Base-by-base conservation (phyloP, 2,797 vertebrate species). In the Argentina silus region DNA sequence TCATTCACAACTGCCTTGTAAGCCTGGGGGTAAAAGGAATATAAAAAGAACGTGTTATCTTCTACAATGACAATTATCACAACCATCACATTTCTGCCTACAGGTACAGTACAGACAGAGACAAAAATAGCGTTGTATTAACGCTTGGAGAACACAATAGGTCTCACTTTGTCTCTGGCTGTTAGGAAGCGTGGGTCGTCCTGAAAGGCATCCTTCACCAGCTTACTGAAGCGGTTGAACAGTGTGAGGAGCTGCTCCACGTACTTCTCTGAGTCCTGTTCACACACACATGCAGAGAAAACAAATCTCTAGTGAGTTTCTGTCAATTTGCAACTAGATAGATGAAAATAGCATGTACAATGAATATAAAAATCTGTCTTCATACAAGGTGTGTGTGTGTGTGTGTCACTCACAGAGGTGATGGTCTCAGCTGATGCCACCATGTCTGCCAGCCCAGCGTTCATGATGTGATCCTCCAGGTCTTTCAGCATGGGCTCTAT, bases 1-100 rank as follows among this genome's bases (percentile, higher is more conserved):
- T 99, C 98, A 73, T 99, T 99, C 87, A 99, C 98, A 67, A 99
- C 98, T 61, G 98, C 97, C 93, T 99, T 99, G 87, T 99, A 99
- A 0, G 98, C 98, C 98, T 99, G 89, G 3, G 45, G 44, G 17
- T 55, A 53, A 6, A 17, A 45, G 42, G 42, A 68, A 56, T 1
- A 75, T 47, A 11, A n/a, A 17, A 14, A 50, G 8, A 50, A 50
- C 12, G 1, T 2, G 17, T 21, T 48, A 23, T 27, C 7, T n/a
- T n/a, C 36, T 36, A 7, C 8, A 53, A 15, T 23, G 21, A 59
- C 21, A 59, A 59, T 11, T 36, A 36, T 36, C 27, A 36, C 23
- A 4, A 65, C 3, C 42, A 12, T 48, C 17, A 66, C 4, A 42
- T 63, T 36, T 36, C 27, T 36, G 27, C 27, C 27, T 36, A 8